Evolutionary conservation across 92 coral and sea anemone species (phyloP).

Genomic region (Porites lobata): DNA sequence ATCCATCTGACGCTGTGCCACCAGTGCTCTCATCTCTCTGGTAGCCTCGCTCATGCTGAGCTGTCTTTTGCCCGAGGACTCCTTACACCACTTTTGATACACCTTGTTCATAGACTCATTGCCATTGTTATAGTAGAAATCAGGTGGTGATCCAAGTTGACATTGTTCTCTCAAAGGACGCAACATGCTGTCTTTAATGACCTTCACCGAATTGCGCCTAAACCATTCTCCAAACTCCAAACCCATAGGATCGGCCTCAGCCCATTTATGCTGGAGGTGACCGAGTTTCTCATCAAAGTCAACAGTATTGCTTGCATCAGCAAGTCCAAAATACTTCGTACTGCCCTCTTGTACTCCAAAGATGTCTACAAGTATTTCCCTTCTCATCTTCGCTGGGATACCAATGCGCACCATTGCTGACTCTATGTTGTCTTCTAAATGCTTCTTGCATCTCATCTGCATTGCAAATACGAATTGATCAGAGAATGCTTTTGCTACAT

Average conservation of each 20-base stretch:
- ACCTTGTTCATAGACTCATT: constrained; percentile 23
- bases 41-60: not conserved
- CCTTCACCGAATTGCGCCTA: not conserved
- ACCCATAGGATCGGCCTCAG: not conserved
- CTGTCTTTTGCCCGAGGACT: constrained; percentile 9
- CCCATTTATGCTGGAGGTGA: not conserved
- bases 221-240: constrained; percentile 20
- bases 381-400: constrained; percentile 9
- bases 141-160: constrained; percentile 5
- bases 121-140: constrained; percentile 12
- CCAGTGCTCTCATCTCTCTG: constrained; percentile 1
- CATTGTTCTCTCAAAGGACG: constrained; percentile 16
- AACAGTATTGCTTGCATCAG: constrained; percentile 12
- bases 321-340: constrained; percentile 13
- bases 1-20: constrained; percentile 5
- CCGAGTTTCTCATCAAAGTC: constrained; percentile 3
- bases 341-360: not conserved
- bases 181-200: constrained; percentile 17
- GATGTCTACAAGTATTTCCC: not conserved
- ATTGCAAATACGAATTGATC: constrained; percentile 9
- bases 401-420: constrained; percentile 10
- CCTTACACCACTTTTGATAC: constrained; percentile 22
- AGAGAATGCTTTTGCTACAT: constrained; percentile 8
- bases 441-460: constrained; percentile 7
- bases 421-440: constrained; percentile 18